These are phyloP conservation scores for Sphyrna mokarran DNA, from an alignment of 2,113 vertebrate genomes.

Conservation along the genomic window DNA sequence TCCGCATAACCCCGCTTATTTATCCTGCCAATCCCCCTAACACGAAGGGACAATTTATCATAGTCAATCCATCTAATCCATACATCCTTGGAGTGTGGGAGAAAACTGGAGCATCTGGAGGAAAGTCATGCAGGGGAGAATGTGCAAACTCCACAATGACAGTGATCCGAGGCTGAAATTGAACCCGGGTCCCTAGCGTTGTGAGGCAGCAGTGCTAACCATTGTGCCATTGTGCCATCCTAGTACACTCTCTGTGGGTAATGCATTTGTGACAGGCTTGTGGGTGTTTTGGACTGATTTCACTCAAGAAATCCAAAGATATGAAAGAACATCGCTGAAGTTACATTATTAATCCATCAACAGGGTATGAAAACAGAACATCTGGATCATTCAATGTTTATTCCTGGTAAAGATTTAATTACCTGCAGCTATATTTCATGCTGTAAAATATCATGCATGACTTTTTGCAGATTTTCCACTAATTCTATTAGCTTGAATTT, in stretches of 20 bases:
- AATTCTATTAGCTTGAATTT: background rate
- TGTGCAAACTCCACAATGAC: no score
- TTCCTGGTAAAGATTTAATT: background rate
- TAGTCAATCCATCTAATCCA: no score
- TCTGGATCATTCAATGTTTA: background rate
- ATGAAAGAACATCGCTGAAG: background rate
- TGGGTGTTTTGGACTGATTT: background rate
- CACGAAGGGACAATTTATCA: no score
- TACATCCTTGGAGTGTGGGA: no score
- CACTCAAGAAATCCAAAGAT: background rate
- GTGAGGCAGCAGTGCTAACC: no score
- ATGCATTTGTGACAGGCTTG: background rate
- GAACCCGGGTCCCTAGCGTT: no score
- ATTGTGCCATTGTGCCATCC: no score
- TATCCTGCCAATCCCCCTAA: no score
- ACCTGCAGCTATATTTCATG: background rate
- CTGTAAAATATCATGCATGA: background rate
- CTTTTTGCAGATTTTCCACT: background rate
- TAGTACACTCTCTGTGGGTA: background rate
- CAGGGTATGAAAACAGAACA: background rate
- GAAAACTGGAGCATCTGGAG: no score
- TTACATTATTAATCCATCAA: background rate
- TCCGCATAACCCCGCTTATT: no score
- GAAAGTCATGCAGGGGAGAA: no score
- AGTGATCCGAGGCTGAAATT: no score